These are phyloP conservation scores for Drosophila vallismaia DNA, from an alignment of 2,888 invertebrate species.

Conservation along the genomic window DNA sequence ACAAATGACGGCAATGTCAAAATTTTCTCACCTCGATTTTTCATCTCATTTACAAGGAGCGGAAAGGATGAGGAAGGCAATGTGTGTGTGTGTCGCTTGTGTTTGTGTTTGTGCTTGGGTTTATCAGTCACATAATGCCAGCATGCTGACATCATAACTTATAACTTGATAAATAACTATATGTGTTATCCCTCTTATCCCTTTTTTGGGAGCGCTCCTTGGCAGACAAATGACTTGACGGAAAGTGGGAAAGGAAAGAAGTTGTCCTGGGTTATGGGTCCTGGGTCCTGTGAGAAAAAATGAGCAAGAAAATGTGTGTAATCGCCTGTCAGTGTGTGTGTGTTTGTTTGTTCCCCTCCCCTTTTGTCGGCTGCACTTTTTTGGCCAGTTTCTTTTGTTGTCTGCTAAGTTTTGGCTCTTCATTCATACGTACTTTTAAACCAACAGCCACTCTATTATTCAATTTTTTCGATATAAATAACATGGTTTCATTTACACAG, in stretches of 20 bases:
- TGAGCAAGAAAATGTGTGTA: slow-evolving; percentile 18
- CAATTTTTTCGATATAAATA: background rate
- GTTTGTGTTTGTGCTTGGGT: slow-evolving; percentile 38
- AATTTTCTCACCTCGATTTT: slow-evolving; percentile 76
- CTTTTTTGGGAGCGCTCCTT: slow-evolving; percentile 20
- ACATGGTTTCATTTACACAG: background rate
- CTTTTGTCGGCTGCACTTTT: slow-evolving; percentile 32
- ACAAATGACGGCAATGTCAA: slow-evolving; percentile 71
- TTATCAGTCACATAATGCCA: slow-evolving; percentile 79
- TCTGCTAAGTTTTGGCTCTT: slow-evolving; percentile 53
- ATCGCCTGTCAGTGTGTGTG: slow-evolving; percentile 19
- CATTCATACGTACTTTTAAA: background rate
- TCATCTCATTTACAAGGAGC: slow-evolving; percentile 72
- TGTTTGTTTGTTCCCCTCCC: slow-evolving; percentile 26
- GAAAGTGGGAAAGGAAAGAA: slow-evolving; percentile 28
- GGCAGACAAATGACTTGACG: slow-evolving; percentile 76
- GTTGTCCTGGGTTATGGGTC: background rate
- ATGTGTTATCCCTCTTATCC: slow-evolving; percentile 42
- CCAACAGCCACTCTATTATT: background rate
- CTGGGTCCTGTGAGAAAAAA: slow-evolving; percentile 3
- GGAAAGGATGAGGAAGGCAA: slow-evolving; percentile 21
- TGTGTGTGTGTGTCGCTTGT: slow-evolving; percentile 5
- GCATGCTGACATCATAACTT: slow-evolving; percentile 78
- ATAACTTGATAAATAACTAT: slow-evolving; percentile 79
- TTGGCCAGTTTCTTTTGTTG: slow-evolving; percentile 43